Evolutionary conservation across 2,888 invertebrate genomes (phyloP), one percentile per base, ranked within the genome.

Genomic region (Drosophila vallismaia): DNA sequence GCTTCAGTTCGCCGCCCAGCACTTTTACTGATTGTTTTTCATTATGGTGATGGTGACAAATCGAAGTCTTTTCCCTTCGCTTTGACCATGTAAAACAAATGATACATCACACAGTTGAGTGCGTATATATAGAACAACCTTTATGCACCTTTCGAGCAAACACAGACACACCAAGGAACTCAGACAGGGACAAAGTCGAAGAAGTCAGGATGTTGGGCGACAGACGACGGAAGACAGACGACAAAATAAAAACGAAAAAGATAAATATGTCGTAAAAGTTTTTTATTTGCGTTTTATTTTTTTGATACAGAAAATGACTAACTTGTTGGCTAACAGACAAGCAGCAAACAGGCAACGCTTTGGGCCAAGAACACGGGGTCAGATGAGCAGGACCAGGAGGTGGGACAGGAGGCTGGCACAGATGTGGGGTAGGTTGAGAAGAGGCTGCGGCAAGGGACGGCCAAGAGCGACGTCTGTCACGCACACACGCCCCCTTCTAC

Each of bases 191-290:
- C 44, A 57, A 52, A 70, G 57, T 63, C 69, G 58, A 62, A 45
- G 52, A 75, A 76, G 70, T 60, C 58, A 59, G 71, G 71, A 63
- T 56, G 71, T 52, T 50, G 50, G 33, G 4, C 5, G 28, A 28
- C 28, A 28, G 42, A 31, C 50, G 26, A 24, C 26, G 44, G 46
- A 69, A 73, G 74, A 63, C 77, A 50, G 59, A 58, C 45, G 51
- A 40, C 48, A 49, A 70, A 53, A 49, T 19, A 56, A 56, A 46
- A 62, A 71, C 72, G 77, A 80, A 81, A 79, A 86, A 86, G 88
- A 83, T 88, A 83, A 83, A 83, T 86, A 83, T 86, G 84, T 88
- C 88, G 88, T 83, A 83, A 83, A 88, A 83, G 86, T 83, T 88
- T 88, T 83, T 83, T 88, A 86, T 88, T 86, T 86, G 84, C 84